Evolutionary conservation across 2,113 vertebrate species (phyloP), one percentile per base, ranked within the genome.

Genomic region (Solea senegalensis): DNA sequence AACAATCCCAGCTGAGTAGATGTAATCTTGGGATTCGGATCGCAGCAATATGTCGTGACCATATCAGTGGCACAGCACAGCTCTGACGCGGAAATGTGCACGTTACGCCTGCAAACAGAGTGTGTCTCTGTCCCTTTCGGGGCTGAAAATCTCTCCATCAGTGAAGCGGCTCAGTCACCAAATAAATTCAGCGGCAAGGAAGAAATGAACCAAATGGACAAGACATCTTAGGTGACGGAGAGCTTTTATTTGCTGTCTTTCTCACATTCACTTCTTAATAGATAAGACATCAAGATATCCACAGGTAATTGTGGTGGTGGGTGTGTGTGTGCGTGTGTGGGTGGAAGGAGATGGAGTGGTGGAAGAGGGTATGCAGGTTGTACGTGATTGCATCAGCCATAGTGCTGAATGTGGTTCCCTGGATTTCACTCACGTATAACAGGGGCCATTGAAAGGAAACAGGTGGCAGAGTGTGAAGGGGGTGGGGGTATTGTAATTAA

Each of bases 401-500:
- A 64, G 84, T 54, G 82, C 75, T 80, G 82, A 88, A 88, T 81
- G 78, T 73, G 82, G 74, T 82, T 83, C 87, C 84, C 84, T 88
- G 82, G 78, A 88, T 88, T 90, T 89, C 66, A 70, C 88, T 89
- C 87, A 83, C 78, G 80, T 90, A 84, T 84, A 72, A 81, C 44
- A 13, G 74, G 43, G 80, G 76, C 81, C 82, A 79, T 85, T 84
- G 76, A 90, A 89, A 89, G 79, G 82, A 90, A 90, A 90, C 90
- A 89, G 90, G 90, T 92, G 89, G 89, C 44, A 8, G 75, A 82
- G 80, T 45, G 46, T 34, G 41, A 27, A 46, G 52, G 54, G 48
- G 66, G 43, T 56, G 63, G 65, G 66, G 69, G 59, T 81, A 88
- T 90, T 92, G 89, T 93, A 93, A 94, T 93, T 93, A 93, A 91